These are phyloP conservation scores for Hetaerina titia DNA, from an alignment of 2,888 invertebrate genomes.

Conservation along the genomic window DNA sequence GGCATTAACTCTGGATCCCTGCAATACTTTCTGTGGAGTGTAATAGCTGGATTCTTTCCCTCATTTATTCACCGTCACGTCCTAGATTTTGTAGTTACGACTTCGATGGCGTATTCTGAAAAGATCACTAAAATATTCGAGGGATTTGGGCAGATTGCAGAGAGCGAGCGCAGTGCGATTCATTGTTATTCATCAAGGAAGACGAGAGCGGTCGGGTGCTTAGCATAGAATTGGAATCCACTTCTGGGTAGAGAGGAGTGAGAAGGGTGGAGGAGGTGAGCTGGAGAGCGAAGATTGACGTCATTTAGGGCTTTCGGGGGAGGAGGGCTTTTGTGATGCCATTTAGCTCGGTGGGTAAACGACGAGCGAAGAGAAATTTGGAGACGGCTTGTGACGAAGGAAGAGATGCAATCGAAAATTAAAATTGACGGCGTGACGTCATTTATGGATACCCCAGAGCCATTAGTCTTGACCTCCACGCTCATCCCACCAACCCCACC, in stretches of 20 bases:
- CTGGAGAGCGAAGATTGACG: background rate
- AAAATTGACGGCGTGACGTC: constrained; percentile 1
- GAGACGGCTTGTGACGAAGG: background rate
- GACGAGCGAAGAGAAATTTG: background rate
- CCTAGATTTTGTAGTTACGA: background rate
- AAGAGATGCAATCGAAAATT: background rate
- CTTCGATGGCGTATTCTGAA: background rate
- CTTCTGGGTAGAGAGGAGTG: background rate
- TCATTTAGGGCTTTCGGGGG: background rate
- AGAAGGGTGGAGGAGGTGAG: background rate
- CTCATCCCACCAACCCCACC: background rate
- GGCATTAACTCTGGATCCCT: no score
- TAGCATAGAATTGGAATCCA: background rate
- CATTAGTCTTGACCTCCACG: background rate
- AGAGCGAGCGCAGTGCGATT: background rate
- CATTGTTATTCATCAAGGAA: constrained; percentile 19
- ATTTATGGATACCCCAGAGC: background rate
- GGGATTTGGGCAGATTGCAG: background rate
- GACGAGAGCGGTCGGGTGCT: background rate
- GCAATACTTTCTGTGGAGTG: no score
- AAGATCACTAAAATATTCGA: background rate
- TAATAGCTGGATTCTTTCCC: background rate
- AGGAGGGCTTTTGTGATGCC: constrained; percentile 7
- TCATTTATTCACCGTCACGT: background rate
- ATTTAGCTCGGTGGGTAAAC: background rate